phyloP scores from a whole-genome alignment of 2,888 invertebrate species.

The Cephus pygmeus region DNA sequence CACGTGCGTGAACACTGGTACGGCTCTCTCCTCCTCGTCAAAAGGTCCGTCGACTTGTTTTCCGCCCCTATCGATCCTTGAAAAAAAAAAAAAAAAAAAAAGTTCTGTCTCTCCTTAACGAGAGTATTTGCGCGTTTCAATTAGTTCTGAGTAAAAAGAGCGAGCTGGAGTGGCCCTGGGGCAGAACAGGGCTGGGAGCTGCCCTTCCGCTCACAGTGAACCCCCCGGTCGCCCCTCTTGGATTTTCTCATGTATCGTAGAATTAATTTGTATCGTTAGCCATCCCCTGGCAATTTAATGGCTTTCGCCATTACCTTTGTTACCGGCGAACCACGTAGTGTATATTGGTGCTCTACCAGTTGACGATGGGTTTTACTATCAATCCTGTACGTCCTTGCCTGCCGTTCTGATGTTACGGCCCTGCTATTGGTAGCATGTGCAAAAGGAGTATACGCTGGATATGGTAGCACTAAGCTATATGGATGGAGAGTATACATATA shows the following conservation, averaged over 20 bases:
- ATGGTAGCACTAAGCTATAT: neutral
- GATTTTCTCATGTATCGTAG: constrained; percentile 29
- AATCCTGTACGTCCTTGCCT: neutral
- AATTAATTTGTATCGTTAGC: constrained; percentile 43
- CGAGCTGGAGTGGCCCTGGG: constrained; percentile 9
- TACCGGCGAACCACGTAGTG: constrained; percentile 1
- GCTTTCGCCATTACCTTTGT: constrained; percentile 7
- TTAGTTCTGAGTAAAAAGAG: constrained; percentile 35
- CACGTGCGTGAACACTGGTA: too few species aligned
- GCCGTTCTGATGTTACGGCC: neutral
- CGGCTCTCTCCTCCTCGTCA: neutral
- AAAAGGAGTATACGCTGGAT: neutral
- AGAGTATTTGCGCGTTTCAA: constrained; percentile 38
- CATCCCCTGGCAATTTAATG: constrained; percentile 21
- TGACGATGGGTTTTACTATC: neutral
- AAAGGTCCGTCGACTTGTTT: neutral
- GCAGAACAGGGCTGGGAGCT: neutral
- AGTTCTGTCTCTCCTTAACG: constrained; percentile 27
- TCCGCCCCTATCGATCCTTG: neutral
- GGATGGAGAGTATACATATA: neutral
- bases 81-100: neutral
- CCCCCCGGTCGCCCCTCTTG: neutral
- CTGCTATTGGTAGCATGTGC: neutral
- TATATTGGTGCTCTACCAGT: neutral
- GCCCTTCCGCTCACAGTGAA: neutral